Conservation (phyloP, 2,888 invertebrate species). For the Ennomos fuscantarius region DNA sequence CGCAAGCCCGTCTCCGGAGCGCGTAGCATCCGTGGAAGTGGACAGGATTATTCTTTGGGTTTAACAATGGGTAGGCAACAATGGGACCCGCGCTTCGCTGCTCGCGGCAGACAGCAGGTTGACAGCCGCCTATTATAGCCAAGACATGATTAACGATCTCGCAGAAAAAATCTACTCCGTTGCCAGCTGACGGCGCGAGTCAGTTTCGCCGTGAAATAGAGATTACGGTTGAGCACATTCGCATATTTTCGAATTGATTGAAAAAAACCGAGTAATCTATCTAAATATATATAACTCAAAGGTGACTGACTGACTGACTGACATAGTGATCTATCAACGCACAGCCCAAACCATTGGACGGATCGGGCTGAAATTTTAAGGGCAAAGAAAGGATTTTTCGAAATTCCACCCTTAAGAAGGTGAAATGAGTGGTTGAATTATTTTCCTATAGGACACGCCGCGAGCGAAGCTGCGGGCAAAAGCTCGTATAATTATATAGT, state of each 20-base stretch:
- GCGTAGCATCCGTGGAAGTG: constrained; percentile 23
- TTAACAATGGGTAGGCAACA: constrained; percentile 46
- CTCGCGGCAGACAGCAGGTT: constrained; percentile 47
- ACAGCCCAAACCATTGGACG: no score
- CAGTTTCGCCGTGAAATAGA: constrained; percentile 23
- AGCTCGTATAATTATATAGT: no score
- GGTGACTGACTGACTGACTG: no score
- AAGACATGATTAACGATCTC: constrained; percentile 53
- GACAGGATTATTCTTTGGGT: constrained; percentile 40
- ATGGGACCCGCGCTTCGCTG: constrained; percentile 37
- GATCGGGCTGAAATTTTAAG: no score
- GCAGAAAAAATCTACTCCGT: constrained; percentile 43
- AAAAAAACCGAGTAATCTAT: no score
- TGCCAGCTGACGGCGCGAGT: constrained; percentile 18
- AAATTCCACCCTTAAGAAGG: no score
- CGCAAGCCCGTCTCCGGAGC: constrained; percentile 13
- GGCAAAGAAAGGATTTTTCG: no score
- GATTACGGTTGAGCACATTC: constrained; percentile 1
- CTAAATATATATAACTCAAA: no score
- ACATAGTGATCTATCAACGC: no score
- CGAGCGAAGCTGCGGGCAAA: no score
- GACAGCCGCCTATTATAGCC: constrained; percentile 55
- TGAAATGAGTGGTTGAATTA: no score
- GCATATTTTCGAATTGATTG: neutral
- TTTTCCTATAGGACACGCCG: no score